These are phyloP conservation scores for Microchrysa polita DNA, from an alignment of 2,888 invertebrate genomes.

Conservation along the genomic window DNA sequence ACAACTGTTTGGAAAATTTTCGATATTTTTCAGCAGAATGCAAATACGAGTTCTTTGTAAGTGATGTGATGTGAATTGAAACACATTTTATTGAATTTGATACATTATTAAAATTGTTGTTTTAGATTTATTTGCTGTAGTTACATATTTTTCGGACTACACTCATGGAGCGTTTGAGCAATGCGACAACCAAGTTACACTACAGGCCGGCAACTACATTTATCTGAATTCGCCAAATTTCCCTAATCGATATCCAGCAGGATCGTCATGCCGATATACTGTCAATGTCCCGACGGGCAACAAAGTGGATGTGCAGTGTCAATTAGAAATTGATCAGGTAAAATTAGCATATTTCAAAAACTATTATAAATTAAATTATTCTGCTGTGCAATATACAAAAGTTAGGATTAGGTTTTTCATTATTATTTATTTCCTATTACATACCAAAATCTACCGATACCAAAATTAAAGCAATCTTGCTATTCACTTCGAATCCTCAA, in stretches of 20 bases:
- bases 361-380: too few species aligned
- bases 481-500: too few species aligned
- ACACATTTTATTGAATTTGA: conserved; percentile 5
- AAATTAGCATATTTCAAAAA: too few species aligned
- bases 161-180: conserved; percentile 52
- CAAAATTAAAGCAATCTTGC: too few species aligned
- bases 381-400: too few species aligned
- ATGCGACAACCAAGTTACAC: conserved; percentile 59
- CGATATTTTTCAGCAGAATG: not conserved
- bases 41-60: conserved; percentile 22
- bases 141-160: not conserved
- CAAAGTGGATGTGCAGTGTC: conserved; percentile 57
- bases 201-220: conserved; percentile 56
- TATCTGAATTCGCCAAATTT: conserved; percentile 61
- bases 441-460: too few species aligned
- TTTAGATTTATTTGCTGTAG: not conserved
- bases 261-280: conserved; percentile 60
- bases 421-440: too few species aligned
- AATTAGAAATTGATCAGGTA: conserved; percentile 59
- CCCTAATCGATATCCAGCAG: conserved; percentile 58
- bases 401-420: too few species aligned
- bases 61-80: not conserved
- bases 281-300: conserved; percentile 58
- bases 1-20: conserved; percentile 14
- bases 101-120: not conserved